Base-by-base conservation (phyloP, 2,888 invertebrate genomes). In the Mythimna pallens region DNA sequence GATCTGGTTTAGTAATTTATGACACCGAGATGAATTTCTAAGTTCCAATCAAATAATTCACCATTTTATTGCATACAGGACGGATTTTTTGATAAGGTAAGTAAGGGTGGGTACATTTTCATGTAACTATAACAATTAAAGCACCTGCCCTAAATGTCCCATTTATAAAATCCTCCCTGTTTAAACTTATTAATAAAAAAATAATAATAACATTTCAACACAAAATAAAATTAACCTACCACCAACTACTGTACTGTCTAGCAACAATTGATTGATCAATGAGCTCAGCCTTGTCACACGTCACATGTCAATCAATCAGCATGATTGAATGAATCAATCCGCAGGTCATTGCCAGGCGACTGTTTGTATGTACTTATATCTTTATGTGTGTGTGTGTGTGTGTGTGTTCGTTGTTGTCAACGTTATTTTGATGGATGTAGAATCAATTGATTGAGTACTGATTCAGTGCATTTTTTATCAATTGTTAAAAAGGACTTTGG, bases 251-350 rank as follows among this genome's bases (percentile, higher is more conserved):
- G 52, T 17, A 63, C 70, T 62, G 58, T 65, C 58, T 43, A 70
- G 61, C 63, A 70, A 61, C 70, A 61, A 70, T 75, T 72, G 66
- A 84, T 78, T 80, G 82, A 82, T 69, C 73, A 72, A 73, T 68
- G 67, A 68, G 67, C 77, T 68, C 76, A 36, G 64, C 54, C 68
- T 55, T 71, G 81, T 72, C 81, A 64, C 70, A 54, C 68, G 78
- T 82, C 81, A 79, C 57, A 57, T 80, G 86, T 87, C 87, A 87
- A 85, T 87, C 87, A 84, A 78, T 73, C 80, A 70, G 70, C 34
- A 71, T 79, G 82, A 85, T 86, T 81, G 85, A 82, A 79, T 80
- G 80, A 86, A 82, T 77, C 73, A 81, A 77, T 82, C 78, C 61
- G 20, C 61, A 65, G 83, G 83, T 83, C 85, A 80, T 81, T 82